Evolutionary conservation across 2,888 invertebrate genomes (phyloP), one percentile per base, ranked within the genome.

Genomic region (Arctia plantaginis): DNA sequence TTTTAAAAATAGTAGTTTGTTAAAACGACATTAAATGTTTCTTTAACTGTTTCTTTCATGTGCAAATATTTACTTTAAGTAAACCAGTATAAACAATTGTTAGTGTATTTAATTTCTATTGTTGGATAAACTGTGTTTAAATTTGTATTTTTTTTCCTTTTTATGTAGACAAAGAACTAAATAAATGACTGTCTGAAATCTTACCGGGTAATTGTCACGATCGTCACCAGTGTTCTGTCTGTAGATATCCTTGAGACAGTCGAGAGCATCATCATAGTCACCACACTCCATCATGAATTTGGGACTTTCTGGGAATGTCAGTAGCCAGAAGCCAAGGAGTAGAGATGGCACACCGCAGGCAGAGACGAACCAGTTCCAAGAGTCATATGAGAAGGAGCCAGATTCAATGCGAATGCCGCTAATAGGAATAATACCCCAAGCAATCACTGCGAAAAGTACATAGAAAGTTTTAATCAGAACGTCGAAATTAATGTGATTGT

Each of bases 201-300:
- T 96, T 95, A 98, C 98, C 75, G 98, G 97, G 91, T 97, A 98
- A 77, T 97, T 96, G 18, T 96, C 97, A 30, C 97, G 96, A 80
- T 96, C 96, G 74, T 97, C 97, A 55, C 97, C 97, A 7, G 97
- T 98, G 89, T 98, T 98, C 82, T 96, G 96, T 51, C 96, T 95
- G 91, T 97, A 98, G 89, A 98, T 97, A 84, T 96, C 94, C 85
- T 97, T 96, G 65, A 98, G 96, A 41, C 97, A 96, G 65, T 96
- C 95, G 12, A 98, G 94, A 0, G 98, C 98, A 64, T 97, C 97
- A 68, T 98, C 98, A 39, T 97, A 96, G 90, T 98, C 98, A 0
- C 98, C 98, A 86, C 97, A 97, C 91, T 98, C 98, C 90, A 98
- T 96, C 86, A 98, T 96, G 91, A 98, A 98, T 91, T 98, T 98